phyloP scores from a whole-genome alignment of 2,797 vertebrate genomes.

The Austrolebias charrua region DNA sequence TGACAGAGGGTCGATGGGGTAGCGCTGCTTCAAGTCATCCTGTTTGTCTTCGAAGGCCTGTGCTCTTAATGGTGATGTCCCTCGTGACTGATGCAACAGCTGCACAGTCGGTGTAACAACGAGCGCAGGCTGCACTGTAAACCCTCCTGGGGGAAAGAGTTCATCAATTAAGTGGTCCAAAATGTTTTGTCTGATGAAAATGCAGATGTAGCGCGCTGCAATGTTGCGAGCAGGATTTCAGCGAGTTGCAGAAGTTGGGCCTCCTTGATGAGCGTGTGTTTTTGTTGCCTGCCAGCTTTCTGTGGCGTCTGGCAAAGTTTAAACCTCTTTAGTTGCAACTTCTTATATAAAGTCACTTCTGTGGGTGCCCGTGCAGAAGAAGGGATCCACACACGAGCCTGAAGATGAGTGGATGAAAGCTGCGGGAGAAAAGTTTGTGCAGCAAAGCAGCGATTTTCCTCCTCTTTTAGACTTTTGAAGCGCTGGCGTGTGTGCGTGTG shows the following conservation, averaged over 20 bases:
- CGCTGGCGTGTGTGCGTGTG: constrained; percentile 41
- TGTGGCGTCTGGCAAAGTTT: constrained; percentile 69
- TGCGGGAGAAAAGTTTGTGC: constrained; percentile 77
- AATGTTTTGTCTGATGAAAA: constrained; percentile 79
- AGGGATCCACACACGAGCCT: constrained; percentile 67
- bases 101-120: constrained; percentile 76
- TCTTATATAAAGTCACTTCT: constrained; percentile 74
- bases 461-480: constrained; percentile 81
- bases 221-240: constrained; percentile 63
- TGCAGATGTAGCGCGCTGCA: constrained; percentile 65
- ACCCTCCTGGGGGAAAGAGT: constrained; percentile 70
- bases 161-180: constrained; percentile 74
- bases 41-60: constrained; percentile 80
- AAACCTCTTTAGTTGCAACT: constrained; percentile 68
- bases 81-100: constrained; percentile 84
- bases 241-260: constrained; percentile 68
- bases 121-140: constrained; percentile 74
- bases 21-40: constrained; percentile 79
- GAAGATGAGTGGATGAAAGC: constrained; percentile 79
- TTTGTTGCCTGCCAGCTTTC: constrained; percentile 49
- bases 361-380: constrained; percentile 69
- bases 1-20: constrained; percentile 75
- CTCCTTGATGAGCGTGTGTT: constrained; percentile 48
- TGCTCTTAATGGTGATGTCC: constrained; percentile 81
- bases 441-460: constrained; percentile 80